Conservation (phyloP, 2,113 vertebrate genomes). For the Herpailurus yagouaroundi region DNA sequence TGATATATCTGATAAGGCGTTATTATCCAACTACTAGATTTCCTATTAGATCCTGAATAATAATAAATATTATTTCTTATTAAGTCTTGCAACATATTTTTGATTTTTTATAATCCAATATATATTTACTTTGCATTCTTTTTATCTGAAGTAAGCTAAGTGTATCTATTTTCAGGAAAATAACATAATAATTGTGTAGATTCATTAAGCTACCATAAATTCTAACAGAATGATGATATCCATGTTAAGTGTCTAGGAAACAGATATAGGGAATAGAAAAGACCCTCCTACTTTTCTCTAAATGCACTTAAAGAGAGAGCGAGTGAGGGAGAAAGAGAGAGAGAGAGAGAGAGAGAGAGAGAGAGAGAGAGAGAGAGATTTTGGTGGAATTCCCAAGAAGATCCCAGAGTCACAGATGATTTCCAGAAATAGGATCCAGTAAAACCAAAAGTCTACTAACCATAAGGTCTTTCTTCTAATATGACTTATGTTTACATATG, state of each 20-base stretch:
- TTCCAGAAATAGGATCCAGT: not conserved
- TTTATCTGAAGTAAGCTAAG: not conserved
- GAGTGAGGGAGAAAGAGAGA: too few relatives aligned
- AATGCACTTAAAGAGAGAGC: not conserved
- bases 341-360: too few relatives aligned
- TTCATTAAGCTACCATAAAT: not conserved
- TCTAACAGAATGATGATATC: not conserved
- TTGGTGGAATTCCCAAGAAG: not conserved
- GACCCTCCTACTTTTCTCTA: not conserved
- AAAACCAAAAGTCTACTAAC: not conserved
- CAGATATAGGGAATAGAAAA: not conserved
- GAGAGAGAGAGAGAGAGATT: not conserved
- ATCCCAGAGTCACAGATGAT: not conserved
- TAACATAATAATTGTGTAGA: not conserved
- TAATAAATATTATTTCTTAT: not conserved
- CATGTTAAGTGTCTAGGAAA: not conserved
- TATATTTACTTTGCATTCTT: not conserved
- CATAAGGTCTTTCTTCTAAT: not conserved
- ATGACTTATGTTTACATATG: not conserved
- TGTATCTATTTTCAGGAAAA: not conserved
- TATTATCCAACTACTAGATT: not conserved
- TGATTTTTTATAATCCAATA: not conserved
- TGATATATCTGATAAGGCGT: too few relatives aligned
- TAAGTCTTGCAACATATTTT: not conserved
- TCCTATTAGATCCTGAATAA: not conserved